Base-by-base conservation (phyloP, 2,113 vertebrate genomes). In the Nycticorax nycticorax region DNA sequence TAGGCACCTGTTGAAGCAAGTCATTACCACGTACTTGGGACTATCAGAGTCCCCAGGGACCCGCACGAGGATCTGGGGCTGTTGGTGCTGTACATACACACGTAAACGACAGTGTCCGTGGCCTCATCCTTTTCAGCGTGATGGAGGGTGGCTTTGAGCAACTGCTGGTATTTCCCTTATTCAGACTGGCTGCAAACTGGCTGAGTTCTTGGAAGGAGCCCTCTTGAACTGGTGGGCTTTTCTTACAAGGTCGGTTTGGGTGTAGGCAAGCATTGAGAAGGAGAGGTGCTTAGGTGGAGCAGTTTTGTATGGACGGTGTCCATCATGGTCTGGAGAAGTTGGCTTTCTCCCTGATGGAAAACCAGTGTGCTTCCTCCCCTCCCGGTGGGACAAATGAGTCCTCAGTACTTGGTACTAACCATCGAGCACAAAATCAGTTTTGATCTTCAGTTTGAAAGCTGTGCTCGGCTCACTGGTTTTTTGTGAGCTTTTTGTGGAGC, bases 41-140 rank as follows among this genome's bases (percentile, higher is more conserved):
- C 28, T 10, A 2, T 22, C 60, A 30, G 73, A 78, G 30, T 10
- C 9, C 22, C 10, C 33, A 18, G 68, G 32, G 59, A 68, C 21
- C 14, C 1, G 0, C 6, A 28, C 0, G 12, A 79, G 66, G 52
- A 32, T 5, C 21, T 35, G 53, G 60, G 60, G n/a, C 66, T 80
- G 9, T 19, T 0, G 3, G 32, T 72, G 62, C 57, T 32, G 43
- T 22, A 14, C 19, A 3, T 10, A 43, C 35, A 28, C 18, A 20
- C 4, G 17, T 3, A 43, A 41, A 9, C 1, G 2, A 2, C 5
- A 22, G 12, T 15, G 27, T 3, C 67, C 47, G 3, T 9, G 27
- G 62, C 45, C 4, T 4, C 56, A 9, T 48, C 21, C 55, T 66
- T 57, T 90, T 17, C 1, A 0, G 50, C 22, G 16, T 18, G 79